A percentile compares a stretch with the other conserved stretches of the same genome.
Evolutionary conservation across 2,888 invertebrate genomes (phyloP).

Genomic region (Torymus tubicola): DNA sequence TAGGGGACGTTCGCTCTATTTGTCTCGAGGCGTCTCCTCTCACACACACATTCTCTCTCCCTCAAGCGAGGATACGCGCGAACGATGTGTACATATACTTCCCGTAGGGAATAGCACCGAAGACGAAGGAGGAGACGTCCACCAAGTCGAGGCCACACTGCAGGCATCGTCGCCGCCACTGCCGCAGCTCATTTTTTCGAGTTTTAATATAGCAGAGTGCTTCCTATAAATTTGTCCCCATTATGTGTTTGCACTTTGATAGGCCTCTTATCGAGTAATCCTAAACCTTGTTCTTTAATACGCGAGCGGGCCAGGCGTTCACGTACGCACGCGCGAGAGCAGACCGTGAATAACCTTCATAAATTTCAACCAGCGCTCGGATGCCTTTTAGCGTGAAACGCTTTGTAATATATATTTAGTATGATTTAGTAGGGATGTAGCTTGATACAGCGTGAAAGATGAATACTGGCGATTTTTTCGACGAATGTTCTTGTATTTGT

Average conservation of each 20-base stretch:
- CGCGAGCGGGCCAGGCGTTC: background rate
- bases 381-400: too few relatives aligned
- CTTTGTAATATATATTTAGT: too few relatives aligned
- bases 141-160: background rate
- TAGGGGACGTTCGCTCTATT: conserved; percentile 21
- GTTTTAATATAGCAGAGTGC: conserved; percentile 36
- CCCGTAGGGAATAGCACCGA: conserved; percentile 4
- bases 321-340: background rate
- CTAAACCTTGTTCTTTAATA: conserved; percentile 8
- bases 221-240: conserved; percentile 13
- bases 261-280: conserved; percentile 3
- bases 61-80: background rate
- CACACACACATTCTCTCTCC: background rate
- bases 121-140: background rate
- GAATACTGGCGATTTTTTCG: too few relatives aligned
- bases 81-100: background rate
- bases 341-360: background rate
- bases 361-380: background rate
- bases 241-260: conserved; percentile 23
- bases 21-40: conserved; percentile 1
- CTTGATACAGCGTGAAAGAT: too few relatives aligned
- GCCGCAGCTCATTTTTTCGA: conserved; percentile 19
- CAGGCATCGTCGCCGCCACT: too few relatives aligned
- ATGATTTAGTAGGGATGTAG: too few relatives aligned
- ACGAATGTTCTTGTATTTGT: too few relatives aligned